phyloP scores from a whole-genome alignment of 2,113 vertebrate species.

The Motacilla alba region DNA sequence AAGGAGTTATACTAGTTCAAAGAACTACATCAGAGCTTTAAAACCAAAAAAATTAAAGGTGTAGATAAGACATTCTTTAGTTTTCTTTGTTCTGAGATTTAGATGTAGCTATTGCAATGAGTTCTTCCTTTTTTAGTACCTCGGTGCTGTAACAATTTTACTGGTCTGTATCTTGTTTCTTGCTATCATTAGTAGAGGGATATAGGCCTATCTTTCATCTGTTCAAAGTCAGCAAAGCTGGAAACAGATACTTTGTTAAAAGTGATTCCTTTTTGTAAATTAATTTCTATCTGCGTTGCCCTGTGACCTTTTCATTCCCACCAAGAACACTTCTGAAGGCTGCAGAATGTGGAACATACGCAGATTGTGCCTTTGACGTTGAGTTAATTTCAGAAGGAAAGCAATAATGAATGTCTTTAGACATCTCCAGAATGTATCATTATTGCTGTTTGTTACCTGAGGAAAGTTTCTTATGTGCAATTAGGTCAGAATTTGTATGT shows the following conservation, averaged over 20 bases:
- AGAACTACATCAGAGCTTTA: not conserved
- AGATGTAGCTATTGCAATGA: not conserved
- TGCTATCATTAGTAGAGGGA: constrained; percentile 33
- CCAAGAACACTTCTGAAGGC: not conserved
- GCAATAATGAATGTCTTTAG: not conserved
- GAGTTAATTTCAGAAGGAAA: not conserved
- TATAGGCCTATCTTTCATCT: constrained; percentile 55
- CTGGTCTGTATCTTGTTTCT: constrained; percentile 43
- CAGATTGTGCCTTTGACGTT: not conserved
- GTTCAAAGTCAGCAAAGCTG: constrained; percentile 33
- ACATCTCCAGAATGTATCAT: not conserved
- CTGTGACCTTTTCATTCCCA: not conserved
- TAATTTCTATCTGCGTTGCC: not conserved
- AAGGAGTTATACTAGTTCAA: not conserved
- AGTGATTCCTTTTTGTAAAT: constrained; percentile 33
- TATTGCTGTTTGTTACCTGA: not conserved
- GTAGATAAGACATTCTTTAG: not conserved
- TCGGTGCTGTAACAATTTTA: constrained; percentile 7
- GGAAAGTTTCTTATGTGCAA: not conserved
- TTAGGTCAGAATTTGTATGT: not conserved
- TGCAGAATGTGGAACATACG: not conserved
- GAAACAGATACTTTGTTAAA: constrained; percentile 57
- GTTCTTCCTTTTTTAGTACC: constrained; percentile 29
- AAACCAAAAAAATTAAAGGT: not conserved
- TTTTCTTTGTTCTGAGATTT: constrained; percentile 24